phyloP scores from a whole-genome alignment of 2,797 vertebrate genomes.

The Sarcophilus harrisii region DNA sequence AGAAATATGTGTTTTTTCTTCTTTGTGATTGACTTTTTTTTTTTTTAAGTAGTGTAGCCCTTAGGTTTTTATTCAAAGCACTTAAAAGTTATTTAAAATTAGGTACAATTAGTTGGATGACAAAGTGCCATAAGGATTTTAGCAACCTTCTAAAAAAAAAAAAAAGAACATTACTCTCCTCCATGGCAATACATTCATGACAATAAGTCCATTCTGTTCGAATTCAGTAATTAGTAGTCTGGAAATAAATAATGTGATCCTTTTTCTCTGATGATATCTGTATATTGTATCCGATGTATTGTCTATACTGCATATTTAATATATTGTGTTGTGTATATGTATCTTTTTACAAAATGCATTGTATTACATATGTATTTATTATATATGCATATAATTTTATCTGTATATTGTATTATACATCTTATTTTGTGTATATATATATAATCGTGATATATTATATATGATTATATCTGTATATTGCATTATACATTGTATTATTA shows the following conservation, averaged over 20 bases:
- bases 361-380: not conserved
- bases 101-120: conserved; percentile 58
- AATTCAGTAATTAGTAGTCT: not conserved
- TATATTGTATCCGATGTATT: not conserved
- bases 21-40: conserved; percentile 36
- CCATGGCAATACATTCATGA: not conserved
- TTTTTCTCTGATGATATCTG: not conserved
- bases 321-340: not conserved
- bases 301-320: not conserved
- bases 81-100: conserved; percentile 55
- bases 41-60: conserved; percentile 57
- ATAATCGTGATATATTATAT: not conserved
- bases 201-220: not conserved
- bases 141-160: conserved; percentile 34
- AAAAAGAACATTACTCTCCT: not conserved
- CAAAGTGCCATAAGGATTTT: conserved; percentile 45
- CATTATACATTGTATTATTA: not conserved
- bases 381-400: not conserved
- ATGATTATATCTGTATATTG: not conserved
- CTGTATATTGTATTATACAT: not conserved
- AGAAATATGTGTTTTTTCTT: conserved; percentile 34
- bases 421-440: not conserved
- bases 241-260: not conserved
- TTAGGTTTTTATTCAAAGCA: conserved; percentile 3
- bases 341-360: not conserved